Base-by-base conservation (phyloP, 37 sponge, comb jelly and placozoan genomes). In the Chondrosia reniformis region DNA sequence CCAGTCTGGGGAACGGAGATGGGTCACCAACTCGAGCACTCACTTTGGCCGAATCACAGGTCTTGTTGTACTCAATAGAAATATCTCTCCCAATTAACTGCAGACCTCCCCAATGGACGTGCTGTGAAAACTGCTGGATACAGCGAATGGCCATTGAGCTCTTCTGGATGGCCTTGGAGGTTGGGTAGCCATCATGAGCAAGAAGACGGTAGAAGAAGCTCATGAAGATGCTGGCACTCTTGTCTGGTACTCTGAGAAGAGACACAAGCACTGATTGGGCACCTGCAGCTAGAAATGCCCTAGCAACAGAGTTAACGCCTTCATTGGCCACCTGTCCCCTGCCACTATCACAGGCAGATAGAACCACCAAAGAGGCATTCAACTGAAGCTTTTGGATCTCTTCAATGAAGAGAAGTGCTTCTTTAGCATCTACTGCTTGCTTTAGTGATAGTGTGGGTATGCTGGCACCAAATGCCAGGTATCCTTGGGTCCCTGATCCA, bases 21-120 rank as follows among this genome's bases (percentile, higher is more conserved):
- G 64, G 17, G 15, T 24, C 32, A 4, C 84, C 84, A 45, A 83
- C 72, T 21, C 17, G n/a, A 22, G 31, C 21, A 5, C 44, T 44
- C 36, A 69, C 72, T 40, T 39, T 40, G 3, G 72, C 72, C 3
- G 72, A 17, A 0, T 69, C 19, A 44, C 72, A 40, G 8, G 39
- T 24, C 39, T 69, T 6, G 10, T 69, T 69, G 72, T 69, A 69
- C 41, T 36, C 21, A 24, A 69, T 69, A 12, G 24, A 24, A 21
- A 93, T 59, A 30, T 93, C 81, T 58, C 84, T 76, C n/a, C 94
- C 90, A 8, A 79, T 83, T 4, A 94, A 77, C 83, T 90, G 91
- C 63, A 83, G 90, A 21, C 91, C 94, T 40, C 78, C 67, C 94
- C 94, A 94, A 56, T 94, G 91, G 28, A 84, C 49, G 67, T 80